Evolutionary conservation across 2,797 vertebrate species (phyloP).

Genomic region (Pteropus rufus): DNA sequence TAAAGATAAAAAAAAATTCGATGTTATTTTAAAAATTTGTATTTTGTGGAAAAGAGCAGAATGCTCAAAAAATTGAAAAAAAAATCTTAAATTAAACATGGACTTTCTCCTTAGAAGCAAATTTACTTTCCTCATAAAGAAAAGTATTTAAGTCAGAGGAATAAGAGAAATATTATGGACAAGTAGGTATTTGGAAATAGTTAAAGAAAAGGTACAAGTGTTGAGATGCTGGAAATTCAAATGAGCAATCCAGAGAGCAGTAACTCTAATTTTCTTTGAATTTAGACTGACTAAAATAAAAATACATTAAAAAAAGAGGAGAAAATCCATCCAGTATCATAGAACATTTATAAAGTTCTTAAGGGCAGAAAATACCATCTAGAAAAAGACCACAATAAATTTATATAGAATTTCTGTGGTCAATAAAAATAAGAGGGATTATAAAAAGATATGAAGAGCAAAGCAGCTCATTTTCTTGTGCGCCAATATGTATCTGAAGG

Average conservation of each 20-base stretch:
- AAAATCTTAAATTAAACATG: background rate
- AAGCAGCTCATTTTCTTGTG: background rate
- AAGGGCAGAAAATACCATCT: background rate
- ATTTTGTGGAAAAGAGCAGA: background rate
- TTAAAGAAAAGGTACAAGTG: background rate
- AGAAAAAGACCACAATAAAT: background rate
- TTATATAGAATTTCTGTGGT: background rate
- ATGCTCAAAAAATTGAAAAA: background rate
- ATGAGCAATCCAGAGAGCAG: background rate
- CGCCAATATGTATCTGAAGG: background rate
- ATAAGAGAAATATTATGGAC: background rate
- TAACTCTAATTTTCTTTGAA: background rate
- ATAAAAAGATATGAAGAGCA: background rate
- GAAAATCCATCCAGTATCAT: background rate
- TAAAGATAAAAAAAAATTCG: background rate
- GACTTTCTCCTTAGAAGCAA: background rate
- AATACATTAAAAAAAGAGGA: background rate
- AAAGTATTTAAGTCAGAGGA: background rate
- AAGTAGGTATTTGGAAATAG: background rate
- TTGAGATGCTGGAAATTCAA: background rate
- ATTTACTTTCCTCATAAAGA: background rate
- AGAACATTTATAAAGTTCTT: background rate
- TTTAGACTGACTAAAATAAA: background rate
- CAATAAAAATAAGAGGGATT: background rate
- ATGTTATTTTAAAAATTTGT: background rate